phyloP scores from a whole-genome alignment of 2,888 invertebrate genomes.

The Spisula solida region DNA sequence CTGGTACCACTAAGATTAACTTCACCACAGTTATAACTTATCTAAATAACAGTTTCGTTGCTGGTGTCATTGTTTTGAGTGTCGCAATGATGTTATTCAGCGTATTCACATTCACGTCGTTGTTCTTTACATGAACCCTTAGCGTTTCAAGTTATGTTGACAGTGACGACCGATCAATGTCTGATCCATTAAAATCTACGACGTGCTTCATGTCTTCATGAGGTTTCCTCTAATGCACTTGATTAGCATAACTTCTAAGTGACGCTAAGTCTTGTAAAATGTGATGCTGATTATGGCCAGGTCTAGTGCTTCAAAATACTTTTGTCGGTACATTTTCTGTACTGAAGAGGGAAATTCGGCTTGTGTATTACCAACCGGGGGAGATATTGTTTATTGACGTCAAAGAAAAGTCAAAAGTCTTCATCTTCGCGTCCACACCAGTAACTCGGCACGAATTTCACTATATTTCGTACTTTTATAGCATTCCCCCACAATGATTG shows the following conservation, averaged over 20 bases:
- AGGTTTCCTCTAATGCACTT: conserved; percentile 12
- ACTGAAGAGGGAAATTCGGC: conserved; percentile 35
- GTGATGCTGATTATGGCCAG: conserved; percentile 41
- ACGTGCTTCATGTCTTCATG: not conserved
- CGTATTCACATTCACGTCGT: not conserved
- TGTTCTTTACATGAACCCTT: not conserved
- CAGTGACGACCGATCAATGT: not conserved
- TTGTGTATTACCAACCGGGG: conserved; percentile 40
- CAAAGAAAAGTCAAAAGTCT: conserved; percentile 53
- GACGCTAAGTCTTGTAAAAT: conserved; percentile 40
- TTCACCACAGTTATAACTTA: conserved; percentile 52
- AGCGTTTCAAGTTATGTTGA: conserved; percentile 29
- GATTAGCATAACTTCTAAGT: conserved; percentile 53
- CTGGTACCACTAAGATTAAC: conserved; percentile 59
- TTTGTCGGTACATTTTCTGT: conserved; percentile 47
- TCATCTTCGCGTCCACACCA: conserved; percentile 54
- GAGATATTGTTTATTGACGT: conserved; percentile 52
- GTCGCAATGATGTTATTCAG: not conserved
- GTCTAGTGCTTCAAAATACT: conserved; percentile 55
- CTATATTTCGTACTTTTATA: conserved; percentile 26
- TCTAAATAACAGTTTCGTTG: not conserved
- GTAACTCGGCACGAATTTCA: conserved; percentile 41
- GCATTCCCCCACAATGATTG: conserved; percentile 23
- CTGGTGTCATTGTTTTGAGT: conserved; percentile 3
- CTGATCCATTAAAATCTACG: not conserved